Conservation (phyloP, 2,888 invertebrate species). For the Sturmia bella region DNA sequence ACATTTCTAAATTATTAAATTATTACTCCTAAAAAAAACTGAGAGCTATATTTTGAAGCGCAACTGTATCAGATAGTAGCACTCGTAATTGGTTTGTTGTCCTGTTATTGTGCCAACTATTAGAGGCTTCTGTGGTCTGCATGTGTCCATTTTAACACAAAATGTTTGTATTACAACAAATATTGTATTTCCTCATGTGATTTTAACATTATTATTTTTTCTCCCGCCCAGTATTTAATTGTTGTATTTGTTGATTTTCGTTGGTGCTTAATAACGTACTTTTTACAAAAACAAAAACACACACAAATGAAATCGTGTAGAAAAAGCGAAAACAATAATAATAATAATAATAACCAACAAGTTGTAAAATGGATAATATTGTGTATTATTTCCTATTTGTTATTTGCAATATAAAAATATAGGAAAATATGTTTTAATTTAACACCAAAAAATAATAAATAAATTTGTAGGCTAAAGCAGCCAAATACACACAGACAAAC, state of each 20-base stretch:
- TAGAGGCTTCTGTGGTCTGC: constrained; percentile 59
- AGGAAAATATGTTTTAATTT: constrained; percentile 65
- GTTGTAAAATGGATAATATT: constrained; percentile 58
- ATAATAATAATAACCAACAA: constrained; percentile 48
- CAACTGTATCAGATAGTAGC: not conserved
- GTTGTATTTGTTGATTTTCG: constrained; percentile 30
- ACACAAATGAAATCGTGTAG: not conserved
- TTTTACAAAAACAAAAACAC: constrained; percentile 42
- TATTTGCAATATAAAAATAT: constrained; percentile 59
- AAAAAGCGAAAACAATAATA: not conserved
- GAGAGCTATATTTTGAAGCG: not conserved
- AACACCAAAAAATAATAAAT: constrained; percentile 46
- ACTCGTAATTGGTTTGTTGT: constrained; percentile 49
- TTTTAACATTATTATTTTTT: constrained; percentile 4
- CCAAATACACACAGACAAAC: not conserved
- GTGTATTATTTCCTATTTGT: constrained; percentile 59
- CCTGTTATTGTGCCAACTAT: constrained; percentile 50
- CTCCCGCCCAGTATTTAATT: not conserved
- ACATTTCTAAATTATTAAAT: too few relatives aligned
- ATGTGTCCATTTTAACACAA: constrained; percentile 31
- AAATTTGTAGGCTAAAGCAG: constrained; percentile 4
- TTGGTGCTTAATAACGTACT: constrained; percentile 37
- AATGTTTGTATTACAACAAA: constrained; percentile 29
- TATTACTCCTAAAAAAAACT: not conserved
- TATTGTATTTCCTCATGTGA: constrained; percentile 43